Evolutionary conservation across 2,113 vertebrate genomes (phyloP).

Genomic region (Aythya baeri): DNA sequence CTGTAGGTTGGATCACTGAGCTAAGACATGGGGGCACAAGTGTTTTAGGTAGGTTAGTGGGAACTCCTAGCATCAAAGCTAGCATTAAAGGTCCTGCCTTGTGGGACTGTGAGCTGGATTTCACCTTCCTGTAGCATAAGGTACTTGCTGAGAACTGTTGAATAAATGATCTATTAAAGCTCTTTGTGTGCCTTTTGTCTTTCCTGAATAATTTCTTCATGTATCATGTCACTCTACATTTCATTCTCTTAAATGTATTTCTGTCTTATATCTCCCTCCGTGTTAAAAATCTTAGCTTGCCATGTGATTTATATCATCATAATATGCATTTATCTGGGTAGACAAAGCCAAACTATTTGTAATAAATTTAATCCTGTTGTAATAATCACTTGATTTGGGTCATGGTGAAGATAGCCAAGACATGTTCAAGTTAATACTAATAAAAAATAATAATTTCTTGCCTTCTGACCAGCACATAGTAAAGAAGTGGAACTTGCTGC

Average conservation of each 20-base stretch:
- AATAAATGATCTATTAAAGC: not conserved
- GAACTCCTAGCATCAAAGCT: not conserved
- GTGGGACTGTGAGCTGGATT: not conserved
- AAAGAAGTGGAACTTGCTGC: not conserved
- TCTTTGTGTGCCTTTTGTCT: not conserved
- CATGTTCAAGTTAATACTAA: not conserved
- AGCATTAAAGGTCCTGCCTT: not conserved
- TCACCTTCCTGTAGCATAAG: not conserved
- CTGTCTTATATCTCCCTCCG: not conserved
- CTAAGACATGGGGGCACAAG: not conserved
- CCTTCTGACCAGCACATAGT: not conserved
- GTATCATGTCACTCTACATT: not conserved
- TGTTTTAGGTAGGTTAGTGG: not conserved
- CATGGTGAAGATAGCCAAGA: not conserved
- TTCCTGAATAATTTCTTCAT: not conserved
- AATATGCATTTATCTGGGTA: not conserved
- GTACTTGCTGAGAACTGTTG: not conserved
- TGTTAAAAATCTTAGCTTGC: not conserved
- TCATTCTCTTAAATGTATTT: not conserved
- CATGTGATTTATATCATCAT: not conserved
- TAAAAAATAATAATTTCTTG: not conserved
- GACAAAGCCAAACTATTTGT: not conserved
- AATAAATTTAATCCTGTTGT: not conserved
- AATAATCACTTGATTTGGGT: not conserved
- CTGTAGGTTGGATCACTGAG: not conserved